Evolutionary conservation across 2,888 invertebrate genomes (phyloP).

Genomic region (Operophtera brumata): DNA sequence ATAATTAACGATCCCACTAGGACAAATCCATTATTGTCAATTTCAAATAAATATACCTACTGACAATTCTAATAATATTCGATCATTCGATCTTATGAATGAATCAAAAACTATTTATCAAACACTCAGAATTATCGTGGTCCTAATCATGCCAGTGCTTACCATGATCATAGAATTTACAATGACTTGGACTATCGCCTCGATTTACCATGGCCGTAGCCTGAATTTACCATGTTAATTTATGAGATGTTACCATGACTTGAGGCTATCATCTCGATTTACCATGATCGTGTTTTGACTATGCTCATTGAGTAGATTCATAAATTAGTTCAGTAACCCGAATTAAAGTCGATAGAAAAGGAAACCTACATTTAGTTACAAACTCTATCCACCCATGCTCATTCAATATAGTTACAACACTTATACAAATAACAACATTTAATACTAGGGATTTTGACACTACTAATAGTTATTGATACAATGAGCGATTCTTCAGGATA

Average conservation of each 20-base stretch:
- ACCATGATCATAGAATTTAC: neutral
- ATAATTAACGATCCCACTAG: too few species aligned
- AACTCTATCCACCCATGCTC: slow-evolving; percentile 2
- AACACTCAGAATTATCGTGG: neutral
- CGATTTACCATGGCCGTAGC: neutral
- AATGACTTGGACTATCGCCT: too few species aligned
- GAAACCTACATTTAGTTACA: slow-evolving; percentile 16
- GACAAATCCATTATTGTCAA: slow-evolving; percentile 7
- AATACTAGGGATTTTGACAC: slow-evolving; percentile 30
- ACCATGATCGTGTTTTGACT: neutral
- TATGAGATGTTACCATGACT: too few species aligned
- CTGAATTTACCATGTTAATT: too few species aligned
- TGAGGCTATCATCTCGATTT: neutral
- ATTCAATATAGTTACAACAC: slow-evolving; percentile 25
- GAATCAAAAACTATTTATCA: neutral
- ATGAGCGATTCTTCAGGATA: slow-evolving; percentile 14
- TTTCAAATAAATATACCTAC: slow-evolving; percentile 1
- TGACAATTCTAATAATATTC: neutral
- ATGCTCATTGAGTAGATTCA: neutral
- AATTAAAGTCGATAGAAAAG: neutral
- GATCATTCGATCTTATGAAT: neutral
- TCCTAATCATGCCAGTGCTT: neutral
- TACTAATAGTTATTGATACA: slow-evolving; percentile 22
- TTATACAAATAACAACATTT: slow-evolving; percentile 34
- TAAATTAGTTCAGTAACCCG: too few species aligned